phyloP scores from a whole-genome alignment of 2,113 vertebrate genomes.

The Menura novaehollandiae region DNA sequence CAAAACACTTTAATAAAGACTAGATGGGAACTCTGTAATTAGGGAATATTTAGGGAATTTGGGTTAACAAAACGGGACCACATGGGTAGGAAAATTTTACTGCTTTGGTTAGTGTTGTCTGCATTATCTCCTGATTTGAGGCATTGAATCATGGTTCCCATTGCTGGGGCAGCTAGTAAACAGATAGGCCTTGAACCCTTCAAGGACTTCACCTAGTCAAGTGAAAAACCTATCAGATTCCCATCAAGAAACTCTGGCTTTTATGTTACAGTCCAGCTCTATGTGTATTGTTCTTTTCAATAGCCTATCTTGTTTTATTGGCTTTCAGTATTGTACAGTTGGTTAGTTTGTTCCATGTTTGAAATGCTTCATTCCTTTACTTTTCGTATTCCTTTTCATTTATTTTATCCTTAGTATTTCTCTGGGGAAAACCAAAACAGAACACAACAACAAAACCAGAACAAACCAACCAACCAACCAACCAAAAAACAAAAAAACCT shows the following conservation, averaged over 20 bases:
- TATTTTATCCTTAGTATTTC: neutral
- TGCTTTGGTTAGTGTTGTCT: neutral
- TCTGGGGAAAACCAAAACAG: neutral
- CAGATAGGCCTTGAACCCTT: neutral
- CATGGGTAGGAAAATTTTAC: neutral
- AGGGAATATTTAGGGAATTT: neutral
- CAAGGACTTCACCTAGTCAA: neutral
- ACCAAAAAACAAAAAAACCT: neutral
- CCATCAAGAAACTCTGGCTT: neutral
- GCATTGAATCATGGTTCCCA: neutral
- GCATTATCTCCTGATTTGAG: neutral
- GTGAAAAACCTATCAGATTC: neutral
- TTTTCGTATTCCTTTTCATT: neutral
- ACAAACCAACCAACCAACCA: neutral
- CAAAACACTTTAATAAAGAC: neutral
- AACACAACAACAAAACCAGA: neutral
- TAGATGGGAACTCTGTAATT: neutral
- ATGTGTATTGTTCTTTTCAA: neutral
- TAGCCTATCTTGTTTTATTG: neutral
- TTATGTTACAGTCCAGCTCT: neutral
- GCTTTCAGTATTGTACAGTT: neutral
- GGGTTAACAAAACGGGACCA: neutral
- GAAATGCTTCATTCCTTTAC: neutral
- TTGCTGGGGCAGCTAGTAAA: neutral
- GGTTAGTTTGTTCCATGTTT: neutral